Evolutionary conservation across 2,797 vertebrate species (phyloP), one percentile per base, ranked within the genome.

Genomic region (Esox masquinongy): DNA sequence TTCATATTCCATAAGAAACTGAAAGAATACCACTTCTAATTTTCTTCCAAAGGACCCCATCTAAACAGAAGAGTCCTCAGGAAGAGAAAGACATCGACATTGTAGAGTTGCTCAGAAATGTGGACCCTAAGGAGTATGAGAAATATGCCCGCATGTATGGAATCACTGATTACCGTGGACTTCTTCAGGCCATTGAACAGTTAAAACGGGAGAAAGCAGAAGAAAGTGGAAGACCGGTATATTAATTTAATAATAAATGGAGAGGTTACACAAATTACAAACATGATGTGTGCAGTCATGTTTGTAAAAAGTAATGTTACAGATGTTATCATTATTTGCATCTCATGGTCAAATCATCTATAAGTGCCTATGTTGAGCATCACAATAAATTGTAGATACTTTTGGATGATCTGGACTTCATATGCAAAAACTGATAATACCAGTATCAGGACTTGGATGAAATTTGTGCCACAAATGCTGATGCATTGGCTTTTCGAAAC

Each of bases 121-220:
- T 99, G 66, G 98, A 99, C 88, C 97, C 98, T 68, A 99, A 99
- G 90, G 98, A 99, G 85, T 99, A 99, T 70, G 98, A 99, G 91
- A 99, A 99, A 87, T 99, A 99, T 0, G 98, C 98, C 77, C 95
- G 97, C 3, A 97, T 99, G 97, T 99, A 99, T 68, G 98, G 98
- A 74, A 99, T 99, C 87, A 99, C 98, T 1, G 98, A 99, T 92
- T 99, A 96, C 93, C 94, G 98, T 24, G 98, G 98, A 73, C 95
- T 99, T 73, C 95, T 99, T 70, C 98, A 99, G 89, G 98, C 98
- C 73, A 98, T 99, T 80, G 98, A 99, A 86, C 88, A 97, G 84
- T 90, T 99, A 74, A 99, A 98, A 88, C 96, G 92, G 43, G 94
- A 94, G 80, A 96, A 95, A 78, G 95, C 91, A 72, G 95, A 96